phyloP scores from a whole-genome alignment of 2,797 vertebrate genomes.

The Rachycentron canadum region DNA sequence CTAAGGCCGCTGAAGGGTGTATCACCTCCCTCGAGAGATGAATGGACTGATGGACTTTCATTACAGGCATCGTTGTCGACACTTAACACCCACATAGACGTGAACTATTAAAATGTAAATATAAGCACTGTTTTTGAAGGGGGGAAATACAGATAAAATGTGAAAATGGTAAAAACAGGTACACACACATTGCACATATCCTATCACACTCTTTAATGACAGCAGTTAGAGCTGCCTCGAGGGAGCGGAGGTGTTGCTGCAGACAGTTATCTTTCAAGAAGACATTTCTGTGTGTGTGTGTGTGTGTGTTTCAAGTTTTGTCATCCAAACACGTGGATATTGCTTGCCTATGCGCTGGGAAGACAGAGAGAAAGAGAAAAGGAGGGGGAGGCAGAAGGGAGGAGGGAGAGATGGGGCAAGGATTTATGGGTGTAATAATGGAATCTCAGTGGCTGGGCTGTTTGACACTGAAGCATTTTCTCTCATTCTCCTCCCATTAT shows the following conservation, averaged over 20 bases:
- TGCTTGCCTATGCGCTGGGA: conserved; percentile 17
- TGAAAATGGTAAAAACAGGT: conserved; percentile 20
- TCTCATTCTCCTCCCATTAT: conserved; percentile 79
- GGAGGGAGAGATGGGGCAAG: conserved; percentile 39
- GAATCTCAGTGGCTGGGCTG: conserved; percentile 77
- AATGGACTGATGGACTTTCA: conserved; percentile 56
- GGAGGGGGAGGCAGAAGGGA: background rate
- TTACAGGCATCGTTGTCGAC: conserved; percentile 29
- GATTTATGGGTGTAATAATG: conserved; percentile 87
- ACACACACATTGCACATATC: conserved; percentile 12
- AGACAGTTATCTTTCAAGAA: conserved; percentile 58
- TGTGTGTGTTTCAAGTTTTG: conserved; percentile 45
- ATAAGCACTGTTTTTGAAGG: background rate
- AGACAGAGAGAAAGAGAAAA: conserved; percentile 3
- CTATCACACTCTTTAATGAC: conserved; percentile 67
- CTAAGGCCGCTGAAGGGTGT: conserved; percentile 47
- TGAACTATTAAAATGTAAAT: conserved; percentile 31
- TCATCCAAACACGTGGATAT: conserved; percentile 41
- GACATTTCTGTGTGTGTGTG: conserved; percentile 31
- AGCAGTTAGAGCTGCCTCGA: conserved; percentile 54
- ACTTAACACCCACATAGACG: background rate
- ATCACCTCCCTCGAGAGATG: conserved; percentile 48
- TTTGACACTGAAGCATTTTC: conserved; percentile 80
- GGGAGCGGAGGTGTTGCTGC: conserved; percentile 53
- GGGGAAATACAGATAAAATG: conserved; percentile 11